Conservation (phyloP, 2,113 vertebrate species). For the Xiphias gladius region DNA sequence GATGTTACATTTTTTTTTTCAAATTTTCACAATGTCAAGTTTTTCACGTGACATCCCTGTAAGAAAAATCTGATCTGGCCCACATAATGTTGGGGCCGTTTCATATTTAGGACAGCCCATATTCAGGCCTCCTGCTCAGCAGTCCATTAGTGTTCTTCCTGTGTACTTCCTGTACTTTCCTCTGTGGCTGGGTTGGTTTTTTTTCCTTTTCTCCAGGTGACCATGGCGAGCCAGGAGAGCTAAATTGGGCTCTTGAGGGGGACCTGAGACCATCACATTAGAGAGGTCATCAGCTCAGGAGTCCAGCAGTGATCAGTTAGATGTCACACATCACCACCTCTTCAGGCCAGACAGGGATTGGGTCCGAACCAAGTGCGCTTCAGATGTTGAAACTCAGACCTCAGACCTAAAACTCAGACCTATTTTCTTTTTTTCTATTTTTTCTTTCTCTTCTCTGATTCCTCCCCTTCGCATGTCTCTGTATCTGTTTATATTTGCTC, state of each 20-base stretch:
- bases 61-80: slow-evolving; percentile 30
- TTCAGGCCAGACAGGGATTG: slow-evolving; percentile 35
- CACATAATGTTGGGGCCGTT: slow-evolving; percentile 44
- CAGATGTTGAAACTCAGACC: slow-evolving; percentile 32
- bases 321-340: slow-evolving; percentile 45
- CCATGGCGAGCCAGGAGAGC: slow-evolving; percentile 27
- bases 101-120: slow-evolving; percentile 62
- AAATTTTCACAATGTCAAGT: too few species aligned
- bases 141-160: slow-evolving; percentile 52
- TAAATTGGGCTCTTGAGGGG: slow-evolving; percentile 49
- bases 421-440: slow-evolving; percentile 19
- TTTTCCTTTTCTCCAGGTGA: slow-evolving; percentile 40
- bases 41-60: slow-evolving; percentile 5
- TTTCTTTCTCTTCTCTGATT: not conserved
- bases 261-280: slow-evolving; percentile 39
- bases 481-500: slow-evolving; percentile 21
- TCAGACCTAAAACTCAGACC: slow-evolving; percentile 24
- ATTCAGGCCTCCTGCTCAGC: slow-evolving; percentile 57
- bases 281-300: slow-evolving; percentile 53
- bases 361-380: slow-evolving; percentile 22
- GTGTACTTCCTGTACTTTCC: slow-evolving; percentile 47
- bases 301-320: slow-evolving; percentile 47
- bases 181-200: slow-evolving; percentile 29
- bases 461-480: not conserved
- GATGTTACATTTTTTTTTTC: not conserved